A percentile compares a stretch with the other conserved stretches of the same genome.
These are phyloP conservation scores for Cancer borealis DNA, from an alignment of 2,888 invertebrate species.

Conservation along the genomic window DNA sequence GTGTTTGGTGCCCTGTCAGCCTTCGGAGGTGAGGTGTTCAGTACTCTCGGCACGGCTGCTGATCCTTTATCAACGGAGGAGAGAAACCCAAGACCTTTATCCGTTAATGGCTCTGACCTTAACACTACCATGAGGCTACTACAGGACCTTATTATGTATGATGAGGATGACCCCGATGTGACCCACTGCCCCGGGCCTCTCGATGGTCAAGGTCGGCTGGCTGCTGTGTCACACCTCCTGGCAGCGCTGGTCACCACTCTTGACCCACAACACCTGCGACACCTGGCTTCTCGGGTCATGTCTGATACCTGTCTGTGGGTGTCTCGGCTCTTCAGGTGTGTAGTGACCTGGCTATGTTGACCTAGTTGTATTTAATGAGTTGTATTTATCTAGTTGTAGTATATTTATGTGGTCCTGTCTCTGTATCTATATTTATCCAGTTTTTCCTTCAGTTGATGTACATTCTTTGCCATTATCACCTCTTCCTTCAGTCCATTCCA, in stretches of 20 bases:
- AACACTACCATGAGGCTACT: slow-evolving; percentile 60
- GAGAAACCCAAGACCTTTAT: slow-evolving; percentile 63
- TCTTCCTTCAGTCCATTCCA: too few species aligned
- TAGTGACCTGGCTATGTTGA: neutral
- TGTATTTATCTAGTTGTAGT: neutral
- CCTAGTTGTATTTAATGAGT: too few species aligned
- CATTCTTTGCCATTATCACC: too few species aligned
- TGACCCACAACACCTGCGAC: slow-evolving; percentile 88
- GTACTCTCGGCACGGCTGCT: slow-evolving; percentile 64
- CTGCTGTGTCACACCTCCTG: slow-evolving; percentile 88
- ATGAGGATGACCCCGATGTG: slow-evolving; percentile 75
- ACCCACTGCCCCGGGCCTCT: slow-evolving; percentile 67
- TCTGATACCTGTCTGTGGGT: slow-evolving; percentile 94
- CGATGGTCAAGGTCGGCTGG: slow-evolving; percentile 69
- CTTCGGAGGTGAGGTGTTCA: slow-evolving; percentile 68
- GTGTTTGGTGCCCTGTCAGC: slow-evolving; percentile 64
- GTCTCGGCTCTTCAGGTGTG: slow-evolving; percentile 90
- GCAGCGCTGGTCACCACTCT: slow-evolving; percentile 92
- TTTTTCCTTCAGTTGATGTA: too few species aligned
- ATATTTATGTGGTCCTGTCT: neutral
- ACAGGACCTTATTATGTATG: slow-evolving; percentile 68
- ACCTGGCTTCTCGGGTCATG: slow-evolving; percentile 89
- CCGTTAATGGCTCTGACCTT: slow-evolving; percentile 59
- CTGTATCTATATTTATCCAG: neutral
- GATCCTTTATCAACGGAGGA: slow-evolving; percentile 69